Conservation (phyloP, 2,113 vertebrate species). For the Peromyscus leucopus region DNA sequence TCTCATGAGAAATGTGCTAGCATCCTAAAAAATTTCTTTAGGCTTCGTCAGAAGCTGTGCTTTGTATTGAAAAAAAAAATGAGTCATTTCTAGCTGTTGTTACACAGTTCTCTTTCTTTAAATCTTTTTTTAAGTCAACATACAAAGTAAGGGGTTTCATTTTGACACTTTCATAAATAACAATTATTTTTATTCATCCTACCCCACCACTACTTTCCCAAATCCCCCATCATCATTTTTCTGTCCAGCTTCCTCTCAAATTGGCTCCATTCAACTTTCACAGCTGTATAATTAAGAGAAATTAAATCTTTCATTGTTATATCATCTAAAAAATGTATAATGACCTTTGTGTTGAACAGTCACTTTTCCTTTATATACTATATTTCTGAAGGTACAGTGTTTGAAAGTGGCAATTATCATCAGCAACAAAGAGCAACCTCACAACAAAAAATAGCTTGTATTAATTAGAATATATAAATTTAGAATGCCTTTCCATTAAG, state of each 20-base stretch:
- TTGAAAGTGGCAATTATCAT: neutral
- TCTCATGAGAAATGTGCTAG: neutral
- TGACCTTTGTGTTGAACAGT: neutral
- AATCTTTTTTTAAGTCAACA: neutral
- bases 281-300: neutral
- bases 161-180: neutral
- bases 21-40: neutral
- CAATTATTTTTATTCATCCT: neutral
- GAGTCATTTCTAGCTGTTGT: too few species aligned
- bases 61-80: neutral
- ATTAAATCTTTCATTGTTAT: neutral
- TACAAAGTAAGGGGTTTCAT: neutral
- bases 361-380: neutral
- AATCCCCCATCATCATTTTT: neutral
- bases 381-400: constrained; percentile 15
- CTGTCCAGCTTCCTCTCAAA: neutral
- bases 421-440: neutral
- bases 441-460: neutral
- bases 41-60: too few species aligned
- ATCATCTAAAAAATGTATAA: neutral
- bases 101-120: neutral
- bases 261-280: neutral
- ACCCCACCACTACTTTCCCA: too few species aligned
- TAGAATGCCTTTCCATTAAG: constrained; percentile 25
- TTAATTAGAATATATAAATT: neutral